Evolutionary conservation across 2,888 invertebrate genomes (phyloP).

Genomic region (Fragum fragum): DNA sequence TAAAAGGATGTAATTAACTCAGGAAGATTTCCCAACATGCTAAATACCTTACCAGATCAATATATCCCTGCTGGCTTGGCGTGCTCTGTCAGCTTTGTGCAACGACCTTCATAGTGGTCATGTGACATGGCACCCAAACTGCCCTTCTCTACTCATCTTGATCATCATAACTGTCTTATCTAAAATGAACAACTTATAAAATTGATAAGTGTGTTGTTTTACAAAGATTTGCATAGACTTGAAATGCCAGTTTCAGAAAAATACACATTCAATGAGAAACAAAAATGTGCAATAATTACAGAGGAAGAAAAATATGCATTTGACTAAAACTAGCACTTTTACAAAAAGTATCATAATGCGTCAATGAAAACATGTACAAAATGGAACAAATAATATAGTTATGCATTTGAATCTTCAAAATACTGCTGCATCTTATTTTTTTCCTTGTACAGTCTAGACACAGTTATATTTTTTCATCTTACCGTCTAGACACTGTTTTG

Average conservation of each 20-base stretch:
- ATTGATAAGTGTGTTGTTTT: slow-evolving; percentile 42
- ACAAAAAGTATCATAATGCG: neutral
- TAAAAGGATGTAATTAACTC: too few species aligned
- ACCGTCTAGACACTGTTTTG: neutral
- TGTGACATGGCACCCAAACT: slow-evolving; percentile 24
- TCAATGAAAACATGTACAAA: too few species aligned
- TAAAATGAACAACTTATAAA: slow-evolving; percentile 61
- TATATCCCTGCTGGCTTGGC: slow-evolving; percentile 24
- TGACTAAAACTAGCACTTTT: neutral
- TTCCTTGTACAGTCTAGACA: too few species aligned
- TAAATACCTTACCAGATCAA: slow-evolving; percentile 63
- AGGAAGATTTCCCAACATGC: slow-evolving; percentile 31
- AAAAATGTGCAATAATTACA: too few species aligned
- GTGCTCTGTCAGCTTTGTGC: slow-evolving; percentile 41
- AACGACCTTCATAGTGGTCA: slow-evolving; percentile 43
- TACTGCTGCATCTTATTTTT: neutral
- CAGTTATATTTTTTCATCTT: neutral
- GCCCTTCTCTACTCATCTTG: slow-evolving; percentile 8
- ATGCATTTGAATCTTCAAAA: neutral
- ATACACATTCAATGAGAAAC: neutral
- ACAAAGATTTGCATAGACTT: neutral
- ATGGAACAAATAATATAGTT: too few species aligned
- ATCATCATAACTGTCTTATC: slow-evolving; percentile 42
- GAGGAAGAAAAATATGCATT: neutral
- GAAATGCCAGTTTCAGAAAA: neutral